Conservation (phyloP, 2,888 invertebrate genomes). For the Philaethria dido region DNA sequence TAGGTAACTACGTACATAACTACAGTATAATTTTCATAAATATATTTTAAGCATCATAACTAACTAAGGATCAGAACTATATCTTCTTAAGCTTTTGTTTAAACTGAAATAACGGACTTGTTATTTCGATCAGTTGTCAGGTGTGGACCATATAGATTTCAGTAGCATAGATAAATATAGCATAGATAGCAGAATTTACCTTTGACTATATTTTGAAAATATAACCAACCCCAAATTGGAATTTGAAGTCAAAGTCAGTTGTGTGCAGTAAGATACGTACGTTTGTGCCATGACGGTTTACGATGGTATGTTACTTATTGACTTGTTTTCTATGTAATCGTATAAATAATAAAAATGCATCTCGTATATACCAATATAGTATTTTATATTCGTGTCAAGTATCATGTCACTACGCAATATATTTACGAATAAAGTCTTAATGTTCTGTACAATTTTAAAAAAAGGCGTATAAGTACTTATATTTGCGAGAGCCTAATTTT, state of each 20-base stretch:
- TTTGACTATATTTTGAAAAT: too few relatives aligned
- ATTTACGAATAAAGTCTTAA: background rate
- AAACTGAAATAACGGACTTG: too few relatives aligned
- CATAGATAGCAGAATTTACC: too few relatives aligned
- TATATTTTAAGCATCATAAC: too few relatives aligned
- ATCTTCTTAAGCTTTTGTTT: too few relatives aligned
- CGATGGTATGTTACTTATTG: background rate
- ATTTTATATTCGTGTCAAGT: slow-evolving; percentile 39
- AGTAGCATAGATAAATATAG: too few relatives aligned
- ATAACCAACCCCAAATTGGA: background rate
- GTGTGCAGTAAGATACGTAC: background rate
- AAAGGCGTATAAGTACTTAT: background rate
- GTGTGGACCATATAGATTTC: too few relatives aligned
- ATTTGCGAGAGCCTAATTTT: too few relatives aligned
- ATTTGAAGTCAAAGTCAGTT: background rate
- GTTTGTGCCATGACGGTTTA: background rate
- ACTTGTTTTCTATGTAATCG: background rate
- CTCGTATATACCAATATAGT: slow-evolving; percentile 22
- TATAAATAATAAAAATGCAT: slow-evolving; percentile 31
- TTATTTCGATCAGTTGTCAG: too few relatives aligned
- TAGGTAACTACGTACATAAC: too few relatives aligned
- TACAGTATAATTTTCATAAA: too few relatives aligned
- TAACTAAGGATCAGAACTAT: too few relatives aligned
- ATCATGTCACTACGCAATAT: slow-evolving; percentile 25
- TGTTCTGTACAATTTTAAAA: slow-evolving; percentile 6